Percentiles rank a stretch among this genome's conserved stretches.
These are phyloP conservation scores for Bombus huntii DNA, from an alignment of 1,140 invertebrate species.

Conservation along the genomic window DNA sequence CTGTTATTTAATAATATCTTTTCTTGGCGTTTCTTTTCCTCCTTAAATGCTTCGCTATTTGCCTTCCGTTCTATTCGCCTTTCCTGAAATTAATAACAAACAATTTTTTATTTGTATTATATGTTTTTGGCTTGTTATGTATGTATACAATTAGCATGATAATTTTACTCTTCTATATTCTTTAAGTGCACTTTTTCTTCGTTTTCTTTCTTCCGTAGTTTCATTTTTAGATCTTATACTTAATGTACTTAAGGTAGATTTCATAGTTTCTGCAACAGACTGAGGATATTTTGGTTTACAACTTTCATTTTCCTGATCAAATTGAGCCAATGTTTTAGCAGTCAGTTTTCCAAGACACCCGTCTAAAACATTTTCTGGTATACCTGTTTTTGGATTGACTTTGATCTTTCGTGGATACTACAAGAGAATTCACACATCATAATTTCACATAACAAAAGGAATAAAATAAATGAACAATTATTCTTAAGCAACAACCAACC, in stretches of 20 bases:
- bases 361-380: conserved; percentile 87
- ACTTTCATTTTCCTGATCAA: conserved; percentile 83
- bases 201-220: conserved; percentile 90
- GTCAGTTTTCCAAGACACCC: conserved; percentile 85
- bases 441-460: neutral
- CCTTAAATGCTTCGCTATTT: conserved; percentile 93
- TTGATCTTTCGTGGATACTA: conserved; percentile 85
- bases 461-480: conserved; percentile 19
- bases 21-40: conserved; percentile 92
- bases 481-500: conserved; percentile 81
- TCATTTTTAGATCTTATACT: conserved; percentile 92
- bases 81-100: conserved; percentile 83
- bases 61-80: conserved; percentile 93
- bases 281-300: conserved; percentile 77
- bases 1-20: conserved; percentile 90
- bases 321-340: conserved; percentile 86
- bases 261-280: conserved; percentile 86
- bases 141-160: conserved; percentile 36
- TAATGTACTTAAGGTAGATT: conserved; percentile 87
- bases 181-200: conserved; percentile 92
- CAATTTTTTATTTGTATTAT: conserved; percentile 22
- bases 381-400: conserved; percentile 88
- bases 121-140: neutral
- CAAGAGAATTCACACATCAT: neutral
- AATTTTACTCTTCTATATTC: conserved; percentile 87